Conservation (phyloP, 2,113 vertebrate species). For the Spilogale gracilis region DNA sequence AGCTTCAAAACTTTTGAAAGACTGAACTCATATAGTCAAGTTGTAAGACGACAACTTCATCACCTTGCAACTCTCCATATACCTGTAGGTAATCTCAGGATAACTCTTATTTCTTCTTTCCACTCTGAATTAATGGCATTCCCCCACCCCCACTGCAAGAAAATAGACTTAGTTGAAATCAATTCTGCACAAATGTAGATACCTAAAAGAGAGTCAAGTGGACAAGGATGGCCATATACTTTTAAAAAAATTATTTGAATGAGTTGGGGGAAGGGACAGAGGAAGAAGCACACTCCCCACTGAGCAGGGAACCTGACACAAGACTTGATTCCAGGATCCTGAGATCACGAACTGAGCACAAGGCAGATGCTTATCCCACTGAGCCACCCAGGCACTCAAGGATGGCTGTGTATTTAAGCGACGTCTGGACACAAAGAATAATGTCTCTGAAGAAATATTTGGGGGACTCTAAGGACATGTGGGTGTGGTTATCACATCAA, state of each 20-base stretch:
- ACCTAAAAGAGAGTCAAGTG: background rate
- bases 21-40: background rate
- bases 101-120: background rate
- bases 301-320: background rate
- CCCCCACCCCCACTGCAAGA: background rate
- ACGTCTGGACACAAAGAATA: background rate
- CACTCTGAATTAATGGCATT: background rate
- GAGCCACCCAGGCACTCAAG: background rate
- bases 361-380: too few relatives aligned
- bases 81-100: background rate
- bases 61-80: background rate
- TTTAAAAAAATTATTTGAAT: background rate
- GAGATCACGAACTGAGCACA: too few relatives aligned
- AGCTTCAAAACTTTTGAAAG: background rate
- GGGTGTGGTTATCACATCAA: rapidly evolving
- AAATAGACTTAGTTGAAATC: background rate
- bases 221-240: background rate
- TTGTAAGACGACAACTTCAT: background rate
- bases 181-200: background rate
- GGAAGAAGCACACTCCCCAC: background rate
- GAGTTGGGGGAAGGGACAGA: background rate
- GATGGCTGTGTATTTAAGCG: background rate
- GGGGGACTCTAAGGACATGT: too few relatives aligned
- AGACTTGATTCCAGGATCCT: too few relatives aligned
- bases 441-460: background rate